phyloP scores from a whole-genome alignment of 2,888 invertebrate genomes.

The Notodonta ziczac region DNA sequence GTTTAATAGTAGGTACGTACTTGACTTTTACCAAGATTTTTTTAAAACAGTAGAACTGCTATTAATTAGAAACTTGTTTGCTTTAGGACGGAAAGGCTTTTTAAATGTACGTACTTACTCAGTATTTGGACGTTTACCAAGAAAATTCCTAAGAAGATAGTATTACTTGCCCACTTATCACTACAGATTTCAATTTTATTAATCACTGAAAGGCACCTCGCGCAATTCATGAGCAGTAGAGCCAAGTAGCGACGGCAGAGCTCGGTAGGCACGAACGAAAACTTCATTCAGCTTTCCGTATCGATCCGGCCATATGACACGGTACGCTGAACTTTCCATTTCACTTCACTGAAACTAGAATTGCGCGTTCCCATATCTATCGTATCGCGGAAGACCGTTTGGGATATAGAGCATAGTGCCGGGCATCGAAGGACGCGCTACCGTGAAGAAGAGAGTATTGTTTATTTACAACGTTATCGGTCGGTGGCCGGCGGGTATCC shows the following conservation, averaged over 20 bases:
- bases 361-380: conserved; percentile 32
- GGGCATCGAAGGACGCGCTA: conserved; percentile 46
- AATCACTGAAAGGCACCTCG: conserved; percentile 24
- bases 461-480: conserved; percentile 80
- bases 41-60: neutral
- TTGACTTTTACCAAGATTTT: too few species aligned
- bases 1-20: too few species aligned
- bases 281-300: conserved; percentile 68
- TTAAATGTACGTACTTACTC: conserved; percentile 10
- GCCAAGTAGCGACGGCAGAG: conserved; percentile 13
- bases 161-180: conserved; percentile 33
- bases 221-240: conserved; percentile 9
- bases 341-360: conserved; percentile 66
- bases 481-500: conserved; percentile 52
- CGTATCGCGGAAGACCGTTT: conserved; percentile 21
- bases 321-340: conserved; percentile 73
- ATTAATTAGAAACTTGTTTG: neutral
- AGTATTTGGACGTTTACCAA: conserved; percentile 6
- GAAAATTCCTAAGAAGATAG: conserved; percentile 15
- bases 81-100: neutral
- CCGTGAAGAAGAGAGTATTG: conserved; percentile 49
- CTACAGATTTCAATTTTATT: conserved; percentile 9
- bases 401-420: conserved; percentile 39
- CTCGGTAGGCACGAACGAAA: conserved; percentile 45
- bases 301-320: conserved; percentile 69